Evolutionary conservation across 1,140 invertebrate genomes (phyloP), one percentile per base, ranked within the genome.

Genomic region (Drosophila lacteicornis): DNA sequence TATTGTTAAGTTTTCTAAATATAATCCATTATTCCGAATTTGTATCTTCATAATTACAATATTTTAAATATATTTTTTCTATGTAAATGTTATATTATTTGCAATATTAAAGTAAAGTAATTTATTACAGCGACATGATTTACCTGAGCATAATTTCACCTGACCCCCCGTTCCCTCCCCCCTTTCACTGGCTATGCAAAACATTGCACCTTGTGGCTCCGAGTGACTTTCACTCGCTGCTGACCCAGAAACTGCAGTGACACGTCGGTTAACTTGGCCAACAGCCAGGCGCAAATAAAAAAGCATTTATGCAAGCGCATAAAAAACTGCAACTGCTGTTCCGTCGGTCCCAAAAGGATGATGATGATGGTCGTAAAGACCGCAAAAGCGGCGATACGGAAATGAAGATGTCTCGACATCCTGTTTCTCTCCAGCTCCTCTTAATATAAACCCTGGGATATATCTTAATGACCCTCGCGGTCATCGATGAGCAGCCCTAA

Each of bases 371-470:
- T 50, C 57, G 67, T 85, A 81, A 85, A 85, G 80, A 76, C 63
- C 51, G 62, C 66, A 42, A 55, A 53, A 36, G 7, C 43, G 55
- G 7, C 38, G 55, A 71, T 82, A 68, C 82, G 82, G 82, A 86
- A 86, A 86, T 86, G 66, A 86, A 86, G 82, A 86, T 80, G 73
- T 85, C 66, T 42, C 57, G 30, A 81, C 82, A 86, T 82, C 82
- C 82, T 86, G 82, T 75, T 71, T 36, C 30, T 46, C 42, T 38
- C 8, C 15, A 8, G 11, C 17, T 45, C 42, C 40, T 13, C 40
- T 25, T 25, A 43, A 22, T 50, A 33, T 33, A 33, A 33, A 33
- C 30, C 30, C 30, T 33, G 7, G 30, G 30, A 33, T 36, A 36
- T 36, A 50, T 75, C 79, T 86, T 82, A 82, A 79, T 86, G 79